These are phyloP conservation scores for Apteryx mantelli DNA, from an alignment of 2,113 vertebrate genomes.

Conservation along the genomic window DNA sequence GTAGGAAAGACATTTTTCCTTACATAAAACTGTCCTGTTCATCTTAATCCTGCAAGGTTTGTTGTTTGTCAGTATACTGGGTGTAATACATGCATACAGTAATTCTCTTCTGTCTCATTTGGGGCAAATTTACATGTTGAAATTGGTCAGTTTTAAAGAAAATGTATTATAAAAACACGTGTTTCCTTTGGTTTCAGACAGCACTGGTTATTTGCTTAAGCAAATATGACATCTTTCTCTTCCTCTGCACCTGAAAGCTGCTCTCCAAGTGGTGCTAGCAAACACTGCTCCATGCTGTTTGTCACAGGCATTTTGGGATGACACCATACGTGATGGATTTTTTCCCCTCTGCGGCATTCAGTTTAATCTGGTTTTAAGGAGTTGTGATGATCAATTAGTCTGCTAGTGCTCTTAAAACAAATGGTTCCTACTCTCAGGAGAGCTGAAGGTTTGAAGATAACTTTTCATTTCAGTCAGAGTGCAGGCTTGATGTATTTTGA, in stretches of 20 bases:
- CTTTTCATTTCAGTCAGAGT: constrained; percentile 73
- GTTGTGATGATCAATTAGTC: constrained; percentile 68
- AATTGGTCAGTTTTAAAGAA: background rate
- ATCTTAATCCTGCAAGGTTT: background rate
- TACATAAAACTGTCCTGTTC: background rate
- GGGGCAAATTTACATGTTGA: background rate
- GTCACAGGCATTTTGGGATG: background rate
- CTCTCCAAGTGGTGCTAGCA: background rate
- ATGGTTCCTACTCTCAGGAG: constrained; percentile 61
- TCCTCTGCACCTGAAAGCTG: background rate
- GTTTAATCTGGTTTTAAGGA: constrained; percentile 62
- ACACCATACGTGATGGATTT: constrained; percentile 16
- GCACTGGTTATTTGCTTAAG: background rate
- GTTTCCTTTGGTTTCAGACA: constrained; percentile 5
- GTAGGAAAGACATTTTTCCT: background rate
- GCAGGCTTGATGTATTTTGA: constrained; percentile 68
- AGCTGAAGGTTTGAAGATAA: constrained; percentile 69
- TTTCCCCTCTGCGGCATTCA: background rate
- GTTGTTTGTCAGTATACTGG: background rate
- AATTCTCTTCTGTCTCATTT: background rate
- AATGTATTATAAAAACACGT: background rate
- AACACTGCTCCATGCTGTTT: background rate
- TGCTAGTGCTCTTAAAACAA: constrained; percentile 69
- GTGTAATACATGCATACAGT: background rate
- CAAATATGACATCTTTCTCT: background rate